phyloP scores from a whole-genome alignment of 53 echinoderm and acorn worm genomes.

The Echinarachnius parma region DNA sequence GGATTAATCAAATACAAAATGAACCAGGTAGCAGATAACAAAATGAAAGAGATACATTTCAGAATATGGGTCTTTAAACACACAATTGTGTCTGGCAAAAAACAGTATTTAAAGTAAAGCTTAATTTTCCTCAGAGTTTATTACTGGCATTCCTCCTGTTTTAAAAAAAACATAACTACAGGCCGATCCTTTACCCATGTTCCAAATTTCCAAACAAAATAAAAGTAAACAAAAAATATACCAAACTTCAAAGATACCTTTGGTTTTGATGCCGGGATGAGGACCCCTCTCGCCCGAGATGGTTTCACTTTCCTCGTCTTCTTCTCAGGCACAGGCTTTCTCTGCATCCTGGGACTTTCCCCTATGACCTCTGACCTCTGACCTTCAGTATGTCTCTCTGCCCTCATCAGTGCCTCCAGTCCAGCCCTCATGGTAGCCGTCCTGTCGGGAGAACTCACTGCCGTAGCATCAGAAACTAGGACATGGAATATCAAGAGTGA shows the following conservation, averaged over 20 bases:
- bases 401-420: constrained; percentile 75
- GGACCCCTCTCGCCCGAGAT: constrained; percentile 51
- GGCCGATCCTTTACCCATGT: background rate
- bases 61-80: too few species aligned
- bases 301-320: constrained; percentile 17
- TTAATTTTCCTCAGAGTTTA: too few species aligned
- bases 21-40: too few species aligned
- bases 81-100: too few species aligned
- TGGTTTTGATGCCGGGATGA: constrained; percentile 65
- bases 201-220: background rate
- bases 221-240: background rate
- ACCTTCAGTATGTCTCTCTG: constrained; percentile 10
- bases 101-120: too few species aligned
- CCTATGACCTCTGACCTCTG: constrained; percentile 7
- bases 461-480: constrained; percentile 1
- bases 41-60: too few species aligned
- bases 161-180: too few species aligned
- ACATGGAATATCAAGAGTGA: too few species aligned
- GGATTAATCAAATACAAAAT: too few species aligned
- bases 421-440: constrained; percentile 74
- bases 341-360: constrained; percentile 23
- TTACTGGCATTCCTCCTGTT: too few species aligned
- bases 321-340: constrained; percentile 15
- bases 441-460: constrained; percentile 71
- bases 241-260: constrained; percentile 42